Evolutionary conservation across 2,113 vertebrate species (phyloP), one percentile per base, ranked within the genome.

Genomic region (Thryonomys swinderianus): DNA sequence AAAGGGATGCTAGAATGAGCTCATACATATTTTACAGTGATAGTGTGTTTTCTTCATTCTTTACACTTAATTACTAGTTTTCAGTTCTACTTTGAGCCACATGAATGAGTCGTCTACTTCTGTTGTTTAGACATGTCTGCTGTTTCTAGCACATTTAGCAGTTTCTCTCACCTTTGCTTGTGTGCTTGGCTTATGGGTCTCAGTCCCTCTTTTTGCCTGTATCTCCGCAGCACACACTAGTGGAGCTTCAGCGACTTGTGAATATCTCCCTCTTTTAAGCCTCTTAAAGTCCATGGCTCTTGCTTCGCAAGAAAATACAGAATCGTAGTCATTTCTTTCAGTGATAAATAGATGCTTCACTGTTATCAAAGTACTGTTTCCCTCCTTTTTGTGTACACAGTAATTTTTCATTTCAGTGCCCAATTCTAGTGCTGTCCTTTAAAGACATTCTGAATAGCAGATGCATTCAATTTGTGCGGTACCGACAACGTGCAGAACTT

Each of bases 351-450:
- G 3, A 86, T 80, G 20, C 51, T 85, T 95, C 32, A 30, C 10
- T 74, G 0, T 86, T 85, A n/a, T 23, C 16, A 32, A 13, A 40
- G 45, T 89, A 37, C 1, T 18, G 7, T 90, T 88, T 71, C 23
- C 51, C 48, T 88, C 30, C 25, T 55, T 86, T 85, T 82, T 73
- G 27, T 82, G 11, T 48, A 20, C 27, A 37, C 37, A 66, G 3
- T 91, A 27, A 37, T 69, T 89, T 93, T 93, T 73, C 67, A 59
- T 94, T 95, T 61, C n/a, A 59, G 0, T 37, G 83, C 40, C 34
- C 5, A 4, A 25, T 53, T 82, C 84, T 81, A 76, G 18, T 42
- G 37, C 32, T 3, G 20, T 85, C 45, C 69, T 89, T 71, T 21
- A 80, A 78, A 67, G 90, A 20, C 37, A n/a, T 90, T 85, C 34